Evolutionary conservation across 1,140 invertebrate genomes (phyloP), one percentile per base, ranked within the genome.

Genomic region (Elymnias hypermnestra): DNA sequence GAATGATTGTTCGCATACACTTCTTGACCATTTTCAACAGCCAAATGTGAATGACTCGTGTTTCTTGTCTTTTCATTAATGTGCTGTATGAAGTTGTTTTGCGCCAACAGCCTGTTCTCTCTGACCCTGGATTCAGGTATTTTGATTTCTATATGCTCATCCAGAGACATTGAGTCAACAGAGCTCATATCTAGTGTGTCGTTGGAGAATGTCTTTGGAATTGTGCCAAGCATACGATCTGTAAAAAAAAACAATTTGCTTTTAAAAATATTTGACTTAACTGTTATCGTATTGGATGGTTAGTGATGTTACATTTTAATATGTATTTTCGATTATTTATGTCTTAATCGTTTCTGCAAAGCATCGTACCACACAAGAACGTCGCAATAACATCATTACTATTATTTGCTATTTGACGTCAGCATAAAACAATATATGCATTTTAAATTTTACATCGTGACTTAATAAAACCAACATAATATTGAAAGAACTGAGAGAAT

Each of bases 81-180:
- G 31, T 81, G 69, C 21, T 81, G 71, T 0, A 84, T 71, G 46
- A 81, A 86, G 43, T 87, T 86, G 47, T 67, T 83, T 44, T 87
- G 83, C 0, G 83, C 78, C 73, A 87, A 77, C 1, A 78, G 50
- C 10, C 86, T 53, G 63, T 87, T 87, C 42, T 87, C 86, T 44
- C 77, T 55, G 5, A 67, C 83, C 42, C 84, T 73, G 0, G 84
- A 58, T 58, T 87, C 86, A 0, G 84, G 86, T 9, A 87, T 87
- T 42, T 86, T 87, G 52, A 87, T 87, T 49, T 87, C 86, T 18
- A 87, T 87, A 50, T 86, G 83, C 29, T 87, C 86, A 37, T 87
- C 86, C 19, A 87, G 36, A 0, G 86, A 87, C 65, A 87, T 84
- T 38, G 84, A 87, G 45, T 87, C 84, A 1, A 87, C 81, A n/a